phyloP scores from a whole-genome alignment of 1,140 invertebrate species.

The Sogatella furcifera region DNA sequence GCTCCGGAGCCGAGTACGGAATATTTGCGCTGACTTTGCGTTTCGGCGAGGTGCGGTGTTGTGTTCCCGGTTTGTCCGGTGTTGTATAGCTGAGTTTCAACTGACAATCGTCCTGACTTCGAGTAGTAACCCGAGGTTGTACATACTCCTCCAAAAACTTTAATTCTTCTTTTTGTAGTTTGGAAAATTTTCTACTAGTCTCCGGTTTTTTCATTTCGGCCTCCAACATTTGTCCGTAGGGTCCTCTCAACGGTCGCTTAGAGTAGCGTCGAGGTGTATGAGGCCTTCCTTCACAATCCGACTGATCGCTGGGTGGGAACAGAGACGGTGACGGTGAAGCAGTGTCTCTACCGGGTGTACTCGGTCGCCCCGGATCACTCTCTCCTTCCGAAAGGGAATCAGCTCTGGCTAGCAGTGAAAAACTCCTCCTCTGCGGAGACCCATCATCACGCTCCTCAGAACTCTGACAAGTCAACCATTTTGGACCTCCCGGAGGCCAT shows the following conservation, averaged over 20 bases:
- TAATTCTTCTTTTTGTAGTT: conserved; percentile 41
- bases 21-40: conserved; percentile 42
- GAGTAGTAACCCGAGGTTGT: conserved; percentile 23
- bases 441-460: conserved; percentile 57
- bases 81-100: conserved; percentile 26
- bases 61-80: conserved; percentile 4
- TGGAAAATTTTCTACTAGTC: conserved; percentile 31
- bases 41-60: conserved; percentile 28
- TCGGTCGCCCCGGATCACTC: conserved; percentile 31
- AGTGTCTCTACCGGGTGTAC: conserved; percentile 20
- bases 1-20: conserved; percentile 27
- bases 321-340: conserved; percentile 27
- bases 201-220: conserved; percentile 68
- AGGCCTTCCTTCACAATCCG: conserved; percentile 39
- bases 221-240: conserved; percentile 73
- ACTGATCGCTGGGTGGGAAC: conserved; percentile 36
- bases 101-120: conserved; percentile 37
- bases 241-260: conserved; percentile 61
- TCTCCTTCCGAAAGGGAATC: conserved; percentile 47
- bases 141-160: conserved; percentile 39
- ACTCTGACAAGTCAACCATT: conserved; percentile 48
- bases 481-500: conserved; percentile 1
- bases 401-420: conserved; percentile 27
- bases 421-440: neutral
- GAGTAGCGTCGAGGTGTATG: conserved; percentile 44